Conservation (phyloP, 2,888 invertebrate species). For the Chrysina gloriosa region DNA sequence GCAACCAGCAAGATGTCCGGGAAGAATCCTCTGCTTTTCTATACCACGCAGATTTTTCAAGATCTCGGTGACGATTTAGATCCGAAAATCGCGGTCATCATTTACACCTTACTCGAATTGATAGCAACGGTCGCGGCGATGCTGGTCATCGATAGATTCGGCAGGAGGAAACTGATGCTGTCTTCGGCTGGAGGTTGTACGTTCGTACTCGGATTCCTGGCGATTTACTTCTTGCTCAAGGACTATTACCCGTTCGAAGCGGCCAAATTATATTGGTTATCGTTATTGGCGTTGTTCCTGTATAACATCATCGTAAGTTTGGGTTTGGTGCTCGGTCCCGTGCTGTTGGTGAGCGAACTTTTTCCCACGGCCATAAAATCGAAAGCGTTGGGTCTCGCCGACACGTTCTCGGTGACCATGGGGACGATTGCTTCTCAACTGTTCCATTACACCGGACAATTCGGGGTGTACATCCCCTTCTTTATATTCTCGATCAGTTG, state of each 20-base stretch:
- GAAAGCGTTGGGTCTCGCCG: constrained; percentile 68
- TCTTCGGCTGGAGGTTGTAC: constrained; percentile 66
- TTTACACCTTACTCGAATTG: constrained; percentile 71
- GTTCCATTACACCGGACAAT: constrained; percentile 68
- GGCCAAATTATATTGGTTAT: constrained; percentile 62
- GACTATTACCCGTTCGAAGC: constrained; percentile 47
- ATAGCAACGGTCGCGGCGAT: constrained; percentile 70
- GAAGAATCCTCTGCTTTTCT: constrained; percentile 73
- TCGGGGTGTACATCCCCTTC: constrained; percentile 73
- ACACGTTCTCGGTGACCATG: constrained; percentile 66
- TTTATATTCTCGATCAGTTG: constrained; percentile 73
- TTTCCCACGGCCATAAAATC: constrained; percentile 70
- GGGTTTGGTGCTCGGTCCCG: constrained; percentile 68
- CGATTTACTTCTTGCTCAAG: constrained; percentile 65
- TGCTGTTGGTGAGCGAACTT: constrained; percentile 67
- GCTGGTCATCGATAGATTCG: constrained; percentile 72
- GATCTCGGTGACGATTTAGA: constrained; percentile 64
- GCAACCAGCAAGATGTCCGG: constrained; percentile 74
- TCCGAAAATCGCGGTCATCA: constrained; percentile 70
- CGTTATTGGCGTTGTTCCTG: constrained; percentile 65
- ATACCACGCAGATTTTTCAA: constrained; percentile 74
- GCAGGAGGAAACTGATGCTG: constrained; percentile 73
- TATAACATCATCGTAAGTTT: constrained; percentile 67
- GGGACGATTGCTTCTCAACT: constrained; percentile 66
- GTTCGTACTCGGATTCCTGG: constrained; percentile 62